Evolutionary conservation across 2,113 vertebrate species (phyloP).

Genomic region (Anthoscopus minutus): DNA sequence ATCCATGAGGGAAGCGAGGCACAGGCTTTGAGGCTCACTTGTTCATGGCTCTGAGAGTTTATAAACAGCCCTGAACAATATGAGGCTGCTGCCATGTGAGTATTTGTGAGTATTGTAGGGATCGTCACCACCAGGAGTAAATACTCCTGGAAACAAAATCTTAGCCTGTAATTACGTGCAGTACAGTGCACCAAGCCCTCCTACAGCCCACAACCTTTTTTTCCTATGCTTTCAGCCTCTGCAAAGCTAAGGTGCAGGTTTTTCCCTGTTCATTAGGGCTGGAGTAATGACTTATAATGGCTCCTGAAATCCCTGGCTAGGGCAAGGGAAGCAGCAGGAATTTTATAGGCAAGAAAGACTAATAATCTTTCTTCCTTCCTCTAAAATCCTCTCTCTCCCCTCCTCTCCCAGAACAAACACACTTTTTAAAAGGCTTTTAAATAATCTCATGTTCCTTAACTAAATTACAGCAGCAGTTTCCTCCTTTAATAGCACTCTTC

Average conservation of each 20-base stretch:
- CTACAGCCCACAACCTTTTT: too few species aligned
- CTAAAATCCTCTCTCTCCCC: constrained; percentile 21
- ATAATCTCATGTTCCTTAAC: constrained; percentile 57
- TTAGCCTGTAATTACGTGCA: not conserved
- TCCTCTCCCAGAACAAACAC: constrained; percentile 27
- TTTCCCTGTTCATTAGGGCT: not conserved
- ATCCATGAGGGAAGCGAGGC: accelerated
- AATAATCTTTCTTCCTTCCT: not conserved
- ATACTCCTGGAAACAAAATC: not conserved
- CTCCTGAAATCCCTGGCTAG: not conserved
- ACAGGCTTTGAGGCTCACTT: not conserved
- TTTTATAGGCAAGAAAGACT: constrained; percentile 15
- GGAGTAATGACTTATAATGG: not conserved
- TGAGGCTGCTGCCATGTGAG: not conserved
- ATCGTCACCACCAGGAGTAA: not conserved
- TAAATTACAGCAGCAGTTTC: constrained; percentile 52
- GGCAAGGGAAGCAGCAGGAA: not conserved
- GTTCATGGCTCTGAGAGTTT: not conserved
- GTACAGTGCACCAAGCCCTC: not conserved
- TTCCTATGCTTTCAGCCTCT: not conserved
- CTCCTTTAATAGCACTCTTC: constrained; percentile 57
- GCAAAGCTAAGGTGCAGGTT: not conserved
- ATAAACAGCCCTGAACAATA: not conserved
- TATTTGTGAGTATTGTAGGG: not conserved
- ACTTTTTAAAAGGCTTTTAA: constrained; percentile 57